A percentile compares a stretch with the other conserved stretches of the same genome.
Conservation (phyloP, 1,140 invertebrate species). For the Orchesella cincta region DNA sequence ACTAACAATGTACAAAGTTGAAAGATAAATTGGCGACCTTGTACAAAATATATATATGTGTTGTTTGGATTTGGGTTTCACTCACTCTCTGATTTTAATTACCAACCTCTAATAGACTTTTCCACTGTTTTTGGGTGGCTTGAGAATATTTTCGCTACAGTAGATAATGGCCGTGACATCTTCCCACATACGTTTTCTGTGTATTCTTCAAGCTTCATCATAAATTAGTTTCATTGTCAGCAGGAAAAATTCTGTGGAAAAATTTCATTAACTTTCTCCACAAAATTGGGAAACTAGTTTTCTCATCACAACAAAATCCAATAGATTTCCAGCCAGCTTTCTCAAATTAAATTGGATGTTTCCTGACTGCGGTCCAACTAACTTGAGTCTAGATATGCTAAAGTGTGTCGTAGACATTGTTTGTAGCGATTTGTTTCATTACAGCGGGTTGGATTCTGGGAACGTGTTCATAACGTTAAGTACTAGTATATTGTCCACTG, state of each 20-base stretch:
- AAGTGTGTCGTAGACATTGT: too few relatives aligned
- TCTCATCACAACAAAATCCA: too few relatives aligned
- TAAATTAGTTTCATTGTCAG: too few relatives aligned
- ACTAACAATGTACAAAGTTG: background rate
- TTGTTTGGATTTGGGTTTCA: background rate
- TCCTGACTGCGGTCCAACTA: too few relatives aligned
- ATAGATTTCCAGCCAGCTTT: too few relatives aligned
- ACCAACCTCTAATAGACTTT: background rate
- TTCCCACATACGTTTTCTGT: background rate
- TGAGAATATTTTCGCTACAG: background rate
- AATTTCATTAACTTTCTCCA: too few relatives aligned
- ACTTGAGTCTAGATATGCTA: too few relatives aligned
- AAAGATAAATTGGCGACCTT: conserved; percentile 25
- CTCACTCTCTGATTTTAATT: background rate
- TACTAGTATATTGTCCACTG: background rate
- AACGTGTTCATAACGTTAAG: background rate
- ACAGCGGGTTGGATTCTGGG: background rate
- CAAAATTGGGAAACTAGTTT: too few relatives aligned
- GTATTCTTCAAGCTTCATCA: too few relatives aligned
- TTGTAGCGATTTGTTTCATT: too few relatives aligned
- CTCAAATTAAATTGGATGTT: too few relatives aligned
- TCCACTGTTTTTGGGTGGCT: conserved; percentile 10
- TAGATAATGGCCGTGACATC: background rate
- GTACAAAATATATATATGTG: background rate
- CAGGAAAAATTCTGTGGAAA: too few relatives aligned